These are phyloP conservation scores for Holacanthella duospinosa DNA, from an alignment of 2,888 invertebrate genomes.

Conservation along the genomic window DNA sequence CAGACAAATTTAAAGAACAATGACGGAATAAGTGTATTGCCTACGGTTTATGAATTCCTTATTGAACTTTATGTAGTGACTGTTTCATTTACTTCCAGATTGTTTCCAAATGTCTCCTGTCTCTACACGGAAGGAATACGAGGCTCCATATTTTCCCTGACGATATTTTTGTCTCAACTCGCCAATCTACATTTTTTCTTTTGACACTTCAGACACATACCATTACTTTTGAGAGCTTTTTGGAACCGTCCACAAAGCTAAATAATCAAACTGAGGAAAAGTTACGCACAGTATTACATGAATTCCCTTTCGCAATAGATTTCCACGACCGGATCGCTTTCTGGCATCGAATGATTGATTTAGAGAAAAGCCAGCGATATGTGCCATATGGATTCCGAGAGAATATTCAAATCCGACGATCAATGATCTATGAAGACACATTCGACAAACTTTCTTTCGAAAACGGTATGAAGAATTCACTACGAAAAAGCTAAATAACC, in stretches of 20 bases:
- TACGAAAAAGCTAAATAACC: background rate
- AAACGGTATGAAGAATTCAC: constrained; percentile 63
- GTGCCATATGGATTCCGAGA: constrained; percentile 51
- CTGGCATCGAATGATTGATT: constrained; percentile 57
- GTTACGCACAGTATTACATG: constrained; percentile 73
- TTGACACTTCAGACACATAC: constrained; percentile 38
- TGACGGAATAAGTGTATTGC: too few species aligned
- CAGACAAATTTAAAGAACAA: too few species aligned
- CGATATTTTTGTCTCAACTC: constrained; percentile 55
- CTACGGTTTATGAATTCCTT: too few species aligned
- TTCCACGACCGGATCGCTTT: constrained; percentile 82
- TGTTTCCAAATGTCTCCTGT: constrained; percentile 48
- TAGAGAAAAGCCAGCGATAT: constrained; percentile 53
- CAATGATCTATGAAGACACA: constrained; percentile 96
- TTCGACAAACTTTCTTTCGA: constrained; percentile 83
- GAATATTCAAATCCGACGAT: constrained; percentile 66
- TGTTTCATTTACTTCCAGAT: background rate
- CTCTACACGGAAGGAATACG: constrained; percentile 75
- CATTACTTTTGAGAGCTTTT: background rate
- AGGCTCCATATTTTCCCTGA: constrained; percentile 66
- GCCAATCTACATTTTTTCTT: constrained; percentile 40
- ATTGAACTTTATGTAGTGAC: background rate
- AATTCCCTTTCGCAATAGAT: constrained; percentile 87
- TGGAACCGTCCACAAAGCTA: background rate
- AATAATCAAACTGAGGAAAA: constrained; percentile 50